Conservation (phyloP, 2,888 invertebrate genomes). For the Lagria hirta region DNA sequence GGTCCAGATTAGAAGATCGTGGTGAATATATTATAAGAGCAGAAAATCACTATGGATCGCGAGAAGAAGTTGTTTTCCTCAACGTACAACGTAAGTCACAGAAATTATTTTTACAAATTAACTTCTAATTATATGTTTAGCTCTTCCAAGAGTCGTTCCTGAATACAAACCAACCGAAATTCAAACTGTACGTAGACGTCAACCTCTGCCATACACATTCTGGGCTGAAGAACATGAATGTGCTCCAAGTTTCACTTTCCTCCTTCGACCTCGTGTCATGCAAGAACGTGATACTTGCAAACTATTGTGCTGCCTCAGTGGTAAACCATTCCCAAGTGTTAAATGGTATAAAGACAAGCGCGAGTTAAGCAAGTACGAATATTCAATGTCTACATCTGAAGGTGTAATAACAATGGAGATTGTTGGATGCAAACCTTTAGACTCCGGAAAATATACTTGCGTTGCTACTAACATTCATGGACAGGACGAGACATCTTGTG, state of each 20-base stretch:
- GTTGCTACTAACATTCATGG: conserved; percentile 93
- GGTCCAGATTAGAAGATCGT: conserved; percentile 91
- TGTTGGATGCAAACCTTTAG: conserved; percentile 87
- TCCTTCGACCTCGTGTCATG: conserved; percentile 96
- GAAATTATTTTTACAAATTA: conserved; percentile 3
- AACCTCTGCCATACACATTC: conserved; percentile 81
- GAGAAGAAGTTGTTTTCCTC: conserved; percentile 95
- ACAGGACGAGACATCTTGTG: conserved; percentile 91
- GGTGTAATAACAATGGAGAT: conserved; percentile 98
- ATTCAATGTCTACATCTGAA: conserved; percentile 86
- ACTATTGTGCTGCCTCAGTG: conserved; percentile 93
- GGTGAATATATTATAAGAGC: conserved; percentile 97
- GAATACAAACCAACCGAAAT: conserved; percentile 68
- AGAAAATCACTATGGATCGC: conserved; percentile 93
- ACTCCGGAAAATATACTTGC: conserved; percentile 96
- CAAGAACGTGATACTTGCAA: conserved; percentile 96
- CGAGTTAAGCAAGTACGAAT: conserved; percentile 88
- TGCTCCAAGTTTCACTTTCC: conserved; percentile 97
- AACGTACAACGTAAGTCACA: conserved; percentile 84
- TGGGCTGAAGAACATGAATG: conserved; percentile 93
- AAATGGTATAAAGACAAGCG: conserved; percentile 90
- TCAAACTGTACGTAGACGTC: conserved; percentile 73
- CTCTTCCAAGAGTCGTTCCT: conserved; percentile 72
- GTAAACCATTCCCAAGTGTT: conserved; percentile 92
- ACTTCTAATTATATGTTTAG: conserved; percentile 52